Evolutionary conservation across 2,113 vertebrate genomes (phyloP), one percentile per base, ranked within the genome.

Genomic region (Ceyx cyanopectus): DNA sequence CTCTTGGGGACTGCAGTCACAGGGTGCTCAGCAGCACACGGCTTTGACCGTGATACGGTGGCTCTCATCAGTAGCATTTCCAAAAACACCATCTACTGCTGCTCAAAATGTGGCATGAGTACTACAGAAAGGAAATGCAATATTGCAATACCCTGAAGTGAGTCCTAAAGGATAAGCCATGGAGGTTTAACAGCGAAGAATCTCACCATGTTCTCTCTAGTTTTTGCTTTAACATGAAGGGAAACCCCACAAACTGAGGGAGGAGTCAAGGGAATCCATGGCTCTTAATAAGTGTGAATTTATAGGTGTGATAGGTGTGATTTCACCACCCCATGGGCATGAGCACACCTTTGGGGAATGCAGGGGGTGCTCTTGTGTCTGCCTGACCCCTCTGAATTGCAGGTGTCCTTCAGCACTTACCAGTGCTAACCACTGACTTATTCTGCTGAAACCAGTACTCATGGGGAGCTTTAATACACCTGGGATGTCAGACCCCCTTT

Each of bases 11-110:
- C 40, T 11, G 32, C 0, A 24, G 15, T 20, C 12, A 1, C 8
- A 2, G 24, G 10, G 23, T 24, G 23, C 23, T 12, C 18, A 4
- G 60, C 7, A 3, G 40, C 3, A 5, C 18, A 8, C 14, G 0
- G 5, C 24, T 50, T 20, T 24, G 4, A 5, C 10, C 43, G 51
- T 20, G 43, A 1, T 14, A 10, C 1, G 8, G 2, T 5, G 73
- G n/a, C n/a, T n/a, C 22, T 8, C 3, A 1, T 3, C 41, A 14
- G 14, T 0, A 5, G 60, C 5, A 3, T 32, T 41, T 15, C n/a
- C 51, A 11, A 9, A 56, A 45, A 60, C 7, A 7, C 19, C 29
- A 10, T 18, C 29, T 12, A 10, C 56, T 1, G 57, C 22, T 16
- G 69, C 65, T 27, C 53, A 20, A 15, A 10, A 10, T 4, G 34